Base-by-base conservation (phyloP, 2,113 vertebrate species). In the Pelusios castaneus region DNA sequence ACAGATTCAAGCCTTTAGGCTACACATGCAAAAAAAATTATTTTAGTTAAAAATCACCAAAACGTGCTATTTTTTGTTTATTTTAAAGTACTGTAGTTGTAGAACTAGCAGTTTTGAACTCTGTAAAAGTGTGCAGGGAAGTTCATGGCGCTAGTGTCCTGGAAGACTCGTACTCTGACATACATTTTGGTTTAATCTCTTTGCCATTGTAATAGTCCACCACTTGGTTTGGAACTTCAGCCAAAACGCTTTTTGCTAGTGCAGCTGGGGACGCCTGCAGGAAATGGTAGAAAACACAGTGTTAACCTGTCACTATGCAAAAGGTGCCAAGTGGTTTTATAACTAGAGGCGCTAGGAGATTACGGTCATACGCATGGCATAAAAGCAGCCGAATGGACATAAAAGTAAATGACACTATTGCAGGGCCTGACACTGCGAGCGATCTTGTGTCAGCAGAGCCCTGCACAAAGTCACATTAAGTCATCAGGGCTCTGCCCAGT, bases 181-280 rank as follows among this genome's bases (percentile, higher is more conserved):
- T 96, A 96, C 99, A 99, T 98, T 99, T 99, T 97, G 99, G 99
- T 97, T 99, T 99, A 97, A 99, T 99, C 94, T 98, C 99, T 98
- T 98, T 99, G 92, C 99, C 99, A 95, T 99, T 99, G 98, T 99
- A 99, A 98, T 99, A 99, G 98, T 99, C 99, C 94, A 99, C 99
- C 89, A 99, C 99, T 98, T 99, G 99, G 96, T 99, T 99, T 91
- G 99, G 99, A 95, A 99, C 99, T 98, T 99, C 99, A 10, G 99
- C 99, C 96, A 99, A 96, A 91, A 99, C 99, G 1, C 98, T 99
- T 98, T 99, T 99, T 75, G 99, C 99, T 94, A 99, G 98, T 84
- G 99, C 99, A 60, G 99, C 99, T 78, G 99, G 99, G 93, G 99
- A 99, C 21, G 99, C 99, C 99, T 99, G 98, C 81, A 93, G 94